Evolutionary conservation across 1,140 invertebrate genomes (phyloP).

Genomic region (Atta texana): DNA sequence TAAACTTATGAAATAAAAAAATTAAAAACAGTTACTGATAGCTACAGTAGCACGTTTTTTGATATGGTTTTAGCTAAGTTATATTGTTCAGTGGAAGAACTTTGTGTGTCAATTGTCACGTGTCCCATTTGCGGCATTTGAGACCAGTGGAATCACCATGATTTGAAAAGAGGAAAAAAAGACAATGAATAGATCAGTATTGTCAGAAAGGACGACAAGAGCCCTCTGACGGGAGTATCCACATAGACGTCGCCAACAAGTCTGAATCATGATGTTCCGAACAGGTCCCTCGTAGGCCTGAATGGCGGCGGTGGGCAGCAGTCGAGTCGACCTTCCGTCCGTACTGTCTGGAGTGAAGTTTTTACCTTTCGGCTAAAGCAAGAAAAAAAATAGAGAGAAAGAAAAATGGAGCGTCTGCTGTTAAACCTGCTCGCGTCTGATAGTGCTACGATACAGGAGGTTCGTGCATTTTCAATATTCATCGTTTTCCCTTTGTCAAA

Average conservation of each 20-base stretch:
- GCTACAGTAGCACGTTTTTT: not conserved
- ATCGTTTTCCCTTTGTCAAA: slow-evolving; percentile 4
- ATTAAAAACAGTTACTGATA: not conserved
- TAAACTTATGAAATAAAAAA: not conserved
- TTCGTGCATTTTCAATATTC: slow-evolving; percentile 73
- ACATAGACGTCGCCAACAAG: slow-evolving; percentile 54
- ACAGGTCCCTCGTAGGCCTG: slow-evolving; percentile 22
- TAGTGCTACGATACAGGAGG: slow-evolving; percentile 87
- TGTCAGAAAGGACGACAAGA: not conserved
- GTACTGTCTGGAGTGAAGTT: slow-evolving; percentile 24
- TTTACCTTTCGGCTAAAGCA: slow-evolving; percentile 45
- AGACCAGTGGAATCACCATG: not conserved
- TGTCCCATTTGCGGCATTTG: not conserved
- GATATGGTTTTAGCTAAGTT: not conserved
- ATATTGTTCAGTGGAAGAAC: not conserved
- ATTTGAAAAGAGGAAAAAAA: not conserved
- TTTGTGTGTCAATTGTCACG: not conserved
- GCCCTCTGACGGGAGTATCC: slow-evolving; percentile 13
- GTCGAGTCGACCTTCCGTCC: slow-evolving; percentile 33
- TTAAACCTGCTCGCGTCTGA: slow-evolving; percentile 86
- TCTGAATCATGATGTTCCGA: slow-evolving; percentile 26
- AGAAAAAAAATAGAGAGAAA: not conserved
- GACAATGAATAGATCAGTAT: not conserved
- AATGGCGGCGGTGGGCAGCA: slow-evolving; percentile 53
- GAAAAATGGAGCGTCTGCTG: slow-evolving; percentile 86